phyloP scores from a whole-genome alignment of 2,888 invertebrate genomes.

The Dorcus parallelipipedus region DNA sequence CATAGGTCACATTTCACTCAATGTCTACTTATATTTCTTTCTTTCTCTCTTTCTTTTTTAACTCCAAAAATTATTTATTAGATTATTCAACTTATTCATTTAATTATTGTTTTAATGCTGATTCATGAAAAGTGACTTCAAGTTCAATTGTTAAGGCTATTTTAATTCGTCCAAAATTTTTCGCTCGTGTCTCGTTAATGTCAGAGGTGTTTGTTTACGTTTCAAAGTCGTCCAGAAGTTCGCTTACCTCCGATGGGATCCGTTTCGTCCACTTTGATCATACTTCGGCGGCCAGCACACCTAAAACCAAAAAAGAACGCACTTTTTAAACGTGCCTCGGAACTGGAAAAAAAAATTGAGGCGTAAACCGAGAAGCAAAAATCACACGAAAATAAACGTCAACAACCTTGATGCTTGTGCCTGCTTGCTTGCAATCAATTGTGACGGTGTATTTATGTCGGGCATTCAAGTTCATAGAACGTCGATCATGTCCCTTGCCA shows the following conservation, averaged over 20 bases:
- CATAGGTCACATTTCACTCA: no score
- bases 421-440: background rate
- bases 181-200: no score
- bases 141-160: no score
- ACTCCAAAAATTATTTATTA: no score
- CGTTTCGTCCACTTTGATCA: conserved; percentile 88
- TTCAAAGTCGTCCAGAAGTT: no score
- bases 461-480: background rate
- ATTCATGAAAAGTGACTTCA: no score
- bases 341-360: background rate
- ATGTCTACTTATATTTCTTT: no score
- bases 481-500: conserved; percentile 3
- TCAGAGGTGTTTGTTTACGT: no score
- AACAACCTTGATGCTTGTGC: conserved; percentile 12
- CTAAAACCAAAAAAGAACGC: conserved; percentile 8
- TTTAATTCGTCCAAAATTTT: no score
- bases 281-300: conserved; percentile 44
- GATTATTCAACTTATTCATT: no score
- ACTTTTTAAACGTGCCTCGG: background rate
- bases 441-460: conserved; percentile 1
- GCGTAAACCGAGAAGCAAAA: background rate
- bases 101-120: no score
- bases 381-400: conserved; percentile 1
- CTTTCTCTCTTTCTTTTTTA: no score
- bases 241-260: conserved; percentile 85